Evolutionary conservation across 1,140 invertebrate species (phyloP).

Genomic region (Ylistrum balloti): DNA sequence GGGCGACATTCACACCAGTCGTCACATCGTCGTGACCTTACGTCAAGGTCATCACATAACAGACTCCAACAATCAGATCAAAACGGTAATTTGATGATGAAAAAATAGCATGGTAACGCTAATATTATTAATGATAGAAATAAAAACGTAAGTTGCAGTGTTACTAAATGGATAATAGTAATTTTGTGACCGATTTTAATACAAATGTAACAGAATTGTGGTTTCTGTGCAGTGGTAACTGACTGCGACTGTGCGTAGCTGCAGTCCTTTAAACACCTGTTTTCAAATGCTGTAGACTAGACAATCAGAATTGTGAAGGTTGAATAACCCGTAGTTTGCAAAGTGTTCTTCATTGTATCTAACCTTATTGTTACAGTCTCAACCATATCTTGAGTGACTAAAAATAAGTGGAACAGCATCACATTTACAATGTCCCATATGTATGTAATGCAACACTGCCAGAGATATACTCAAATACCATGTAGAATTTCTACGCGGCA

Average conservation of each 20-base stretch:
- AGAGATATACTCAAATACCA: no score
- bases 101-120: background rate
- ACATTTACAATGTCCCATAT: no score
- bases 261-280: background rate
- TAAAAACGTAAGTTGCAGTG: no score
- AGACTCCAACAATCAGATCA: background rate
- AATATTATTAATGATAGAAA: no score
- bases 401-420: no score
- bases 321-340: no score
- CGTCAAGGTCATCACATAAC: background rate
- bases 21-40: background rate
- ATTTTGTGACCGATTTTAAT: background rate
- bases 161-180: background rate
- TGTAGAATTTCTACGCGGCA: no score
- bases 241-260: background rate
- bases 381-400: no score
- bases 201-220: background rate
- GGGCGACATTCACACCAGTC: conserved; percentile 2
- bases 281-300: background rate
- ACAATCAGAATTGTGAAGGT: background rate
- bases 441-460: no score
- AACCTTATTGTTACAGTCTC: no score
- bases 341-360: no score
- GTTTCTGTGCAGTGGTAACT: conserved; percentile 1
- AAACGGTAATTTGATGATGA: background rate